A percentile compares a stretch with the other conserved stretches of the same genome.
Conservation (phyloP, 23 tunicate species). For the Clavelina lepadiformis region DNA sequence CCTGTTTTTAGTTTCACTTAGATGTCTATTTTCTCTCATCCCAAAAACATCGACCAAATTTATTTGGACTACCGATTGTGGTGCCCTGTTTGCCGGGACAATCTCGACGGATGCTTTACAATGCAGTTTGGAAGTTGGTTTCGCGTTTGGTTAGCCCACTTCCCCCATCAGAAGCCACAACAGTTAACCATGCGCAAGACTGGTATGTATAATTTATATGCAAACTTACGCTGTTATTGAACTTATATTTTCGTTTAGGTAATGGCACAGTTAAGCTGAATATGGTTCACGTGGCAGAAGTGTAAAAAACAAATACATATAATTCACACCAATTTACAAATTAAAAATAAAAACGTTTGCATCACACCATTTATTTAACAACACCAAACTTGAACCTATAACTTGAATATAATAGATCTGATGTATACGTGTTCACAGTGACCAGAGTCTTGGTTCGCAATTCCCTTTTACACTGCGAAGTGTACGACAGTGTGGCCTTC, state of each 20-base stretch:
- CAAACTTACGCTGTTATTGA: conserved; percentile 3
- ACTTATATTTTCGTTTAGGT: background rate
- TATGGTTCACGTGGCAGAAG: too few species aligned
- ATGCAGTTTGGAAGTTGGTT: conserved; percentile 79
- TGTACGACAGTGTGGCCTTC: conserved; percentile 44
- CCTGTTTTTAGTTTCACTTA: conserved; percentile 57
- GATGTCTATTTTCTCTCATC: conserved; percentile 83
- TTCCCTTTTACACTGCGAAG: conserved; percentile 74
- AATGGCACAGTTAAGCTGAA: too few species aligned
- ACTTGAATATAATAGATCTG: too few species aligned
- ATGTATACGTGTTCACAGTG: conserved; percentile 35
- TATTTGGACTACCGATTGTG: conserved; percentile 81
- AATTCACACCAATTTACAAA: background rate
- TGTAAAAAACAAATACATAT: too few species aligned
- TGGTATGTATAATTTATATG: conserved; percentile 51
- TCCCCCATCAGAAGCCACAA: conserved; percentile 45
- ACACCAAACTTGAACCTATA: background rate
- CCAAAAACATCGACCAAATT: conserved; percentile 78
- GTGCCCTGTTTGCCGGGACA: conserved; percentile 72
- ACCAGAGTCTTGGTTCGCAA: conserved; percentile 63
- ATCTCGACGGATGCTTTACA: conserved; percentile 42
- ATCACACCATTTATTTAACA: background rate
- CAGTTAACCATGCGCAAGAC: conserved; percentile 79
- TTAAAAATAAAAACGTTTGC: background rate
- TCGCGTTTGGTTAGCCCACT: conserved; percentile 77